Evolutionary conservation across 2,888 invertebrate species (phyloP).

Genomic region (Xanthorhoe designata): DNA sequence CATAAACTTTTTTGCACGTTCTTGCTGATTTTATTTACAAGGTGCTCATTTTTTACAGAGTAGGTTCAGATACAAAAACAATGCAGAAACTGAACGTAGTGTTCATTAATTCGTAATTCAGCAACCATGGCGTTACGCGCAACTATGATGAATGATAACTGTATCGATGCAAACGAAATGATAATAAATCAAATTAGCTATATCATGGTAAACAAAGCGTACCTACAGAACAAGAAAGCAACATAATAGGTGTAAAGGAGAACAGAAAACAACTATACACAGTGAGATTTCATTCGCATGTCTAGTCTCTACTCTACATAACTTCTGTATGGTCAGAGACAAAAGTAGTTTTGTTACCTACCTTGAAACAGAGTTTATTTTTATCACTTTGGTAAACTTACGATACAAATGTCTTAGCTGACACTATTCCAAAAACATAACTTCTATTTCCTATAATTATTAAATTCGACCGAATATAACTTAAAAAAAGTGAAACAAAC

Average conservation of each 20-base stretch:
- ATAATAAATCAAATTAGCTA: slow-evolving; percentile 30
- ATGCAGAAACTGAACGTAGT: no score
- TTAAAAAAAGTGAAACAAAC: no score
- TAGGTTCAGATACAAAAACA: no score
- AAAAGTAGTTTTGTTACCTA: not conserved
- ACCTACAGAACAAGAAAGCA: slow-evolving; percentile 40
- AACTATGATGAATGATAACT: slow-evolving; percentile 23
- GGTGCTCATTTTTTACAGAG: no score
- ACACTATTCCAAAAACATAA: no score
- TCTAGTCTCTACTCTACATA: slow-evolving; percentile 16
- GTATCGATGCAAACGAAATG: slow-evolving; percentile 21
- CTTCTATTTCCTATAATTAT: no score
- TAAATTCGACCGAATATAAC: no score
- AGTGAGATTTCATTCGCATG: slow-evolving; percentile 35
- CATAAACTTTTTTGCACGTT: not conserved
- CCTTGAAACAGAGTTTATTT: no score
- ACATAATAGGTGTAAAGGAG: slow-evolving; percentile 42
- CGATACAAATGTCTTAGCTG: no score
- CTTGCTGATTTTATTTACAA: no score
- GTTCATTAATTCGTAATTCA: no score
- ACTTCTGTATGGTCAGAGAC: not conserved
- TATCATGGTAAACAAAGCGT: slow-evolving; percentile 28
- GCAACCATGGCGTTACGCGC: not conserved
- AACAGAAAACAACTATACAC: slow-evolving; percentile 33
- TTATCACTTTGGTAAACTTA: no score